phyloP scores from a whole-genome alignment of 2,113 vertebrate species.

The Terrapene triunguis region DNA sequence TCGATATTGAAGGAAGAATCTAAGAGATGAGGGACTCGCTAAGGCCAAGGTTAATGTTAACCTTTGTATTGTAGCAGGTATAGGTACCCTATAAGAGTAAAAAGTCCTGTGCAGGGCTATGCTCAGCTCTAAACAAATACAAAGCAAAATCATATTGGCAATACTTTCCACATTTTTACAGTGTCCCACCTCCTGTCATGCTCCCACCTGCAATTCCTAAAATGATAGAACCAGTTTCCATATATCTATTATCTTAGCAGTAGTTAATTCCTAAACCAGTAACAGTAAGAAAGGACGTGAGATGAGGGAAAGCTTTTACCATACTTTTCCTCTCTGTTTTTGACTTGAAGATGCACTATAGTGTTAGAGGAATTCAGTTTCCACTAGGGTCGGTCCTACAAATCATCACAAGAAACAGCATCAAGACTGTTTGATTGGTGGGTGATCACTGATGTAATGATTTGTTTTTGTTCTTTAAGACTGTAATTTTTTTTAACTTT shows the following conservation, averaged over 20 bases:
- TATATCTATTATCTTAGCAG: background rate
- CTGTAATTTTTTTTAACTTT: slow-evolving; percentile 52
- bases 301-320: background rate
- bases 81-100: background rate
- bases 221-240: background rate
- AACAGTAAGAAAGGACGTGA: background rate
- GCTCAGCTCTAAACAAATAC: background rate
- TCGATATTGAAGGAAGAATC: background rate
- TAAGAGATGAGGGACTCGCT: background rate
- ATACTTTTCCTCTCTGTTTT: background rate
- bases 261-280: background rate
- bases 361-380: slow-evolving; percentile 22
- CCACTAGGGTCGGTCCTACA: slow-evolving; percentile 16
- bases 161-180: background rate
- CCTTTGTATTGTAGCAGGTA: background rate
- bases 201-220: background rate
- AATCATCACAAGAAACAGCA: background rate
- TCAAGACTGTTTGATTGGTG: background rate
- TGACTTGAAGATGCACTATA: background rate
- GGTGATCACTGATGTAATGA: background rate
- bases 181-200: background rate
- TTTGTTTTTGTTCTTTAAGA: slow-evolving; percentile 18
- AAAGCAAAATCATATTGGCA: background rate
- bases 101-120: background rate
- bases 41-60: background rate